Evolutionary conservation across 2,797 vertebrate genomes (phyloP).

Genomic region (Graptemys geographica): DNA sequence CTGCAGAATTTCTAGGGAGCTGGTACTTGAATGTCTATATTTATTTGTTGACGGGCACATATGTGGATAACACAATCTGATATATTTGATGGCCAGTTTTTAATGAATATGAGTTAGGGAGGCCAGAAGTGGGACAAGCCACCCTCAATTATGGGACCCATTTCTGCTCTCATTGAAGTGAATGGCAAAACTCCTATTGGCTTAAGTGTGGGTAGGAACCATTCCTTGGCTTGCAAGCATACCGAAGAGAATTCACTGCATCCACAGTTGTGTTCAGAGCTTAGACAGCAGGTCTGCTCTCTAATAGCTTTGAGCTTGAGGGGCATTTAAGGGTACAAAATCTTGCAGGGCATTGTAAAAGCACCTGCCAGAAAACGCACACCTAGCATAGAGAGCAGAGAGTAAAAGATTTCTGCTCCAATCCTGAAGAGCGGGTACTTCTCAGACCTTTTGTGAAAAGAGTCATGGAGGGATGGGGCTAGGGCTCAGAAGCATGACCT

Average conservation of each 20-base stretch:
- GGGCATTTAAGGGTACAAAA: background rate
- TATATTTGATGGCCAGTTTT: background rate
- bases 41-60: constrained; percentile 10
- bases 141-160: background rate
- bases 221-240: constrained; percentile 13
- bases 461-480: background rate
- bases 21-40: constrained; percentile 6
- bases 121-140: constrained; percentile 38
- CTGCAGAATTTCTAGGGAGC: constrained; percentile 15
- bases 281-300: background rate
- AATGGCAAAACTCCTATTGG: constrained; percentile 22
- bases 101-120: constrained; percentile 5
- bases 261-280: background rate
- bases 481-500: background rate
- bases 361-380: background rate
- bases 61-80: background rate
- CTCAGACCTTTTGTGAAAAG: constrained; percentile 1
- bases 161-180: background rate
- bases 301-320: background rate
- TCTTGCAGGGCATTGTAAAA: background rate
- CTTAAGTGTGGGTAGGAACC: background rate
- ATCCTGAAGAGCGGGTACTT: background rate
- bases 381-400: background rate
- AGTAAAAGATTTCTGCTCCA: background rate
- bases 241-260: background rate